These are phyloP conservation scores for Laticauda laticaudata DNA, from an alignment of 2,113 vertebrate species.

Conservation along the genomic window DNA sequence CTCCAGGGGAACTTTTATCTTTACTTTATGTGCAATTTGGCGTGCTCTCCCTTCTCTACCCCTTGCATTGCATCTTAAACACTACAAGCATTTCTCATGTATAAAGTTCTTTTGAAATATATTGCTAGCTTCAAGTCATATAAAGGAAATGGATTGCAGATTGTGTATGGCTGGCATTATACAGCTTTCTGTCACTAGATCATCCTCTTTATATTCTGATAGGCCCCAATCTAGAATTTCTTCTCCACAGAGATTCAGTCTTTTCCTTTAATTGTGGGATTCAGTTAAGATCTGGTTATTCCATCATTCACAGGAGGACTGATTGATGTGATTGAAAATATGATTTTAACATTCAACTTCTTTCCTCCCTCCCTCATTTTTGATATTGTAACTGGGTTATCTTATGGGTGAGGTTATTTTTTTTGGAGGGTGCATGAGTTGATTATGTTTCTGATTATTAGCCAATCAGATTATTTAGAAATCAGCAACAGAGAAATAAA, in stretches of 20 bases:
- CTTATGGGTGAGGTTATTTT: not conserved
- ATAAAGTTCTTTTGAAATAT: not conserved
- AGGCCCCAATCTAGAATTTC: not conserved
- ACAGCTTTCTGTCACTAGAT: not conserved
- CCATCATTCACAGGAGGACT: not conserved
- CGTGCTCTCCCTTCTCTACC: not conserved
- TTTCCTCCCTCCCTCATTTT: not conserved
- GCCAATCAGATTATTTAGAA: not conserved
- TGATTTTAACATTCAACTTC: not conserved
- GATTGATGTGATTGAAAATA: not conserved
- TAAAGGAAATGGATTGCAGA: not conserved
- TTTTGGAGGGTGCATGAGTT: not conserved
- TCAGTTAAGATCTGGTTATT: not conserved
- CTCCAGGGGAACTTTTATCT: too few species aligned
- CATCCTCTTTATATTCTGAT: not conserved
- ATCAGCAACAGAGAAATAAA: not conserved
- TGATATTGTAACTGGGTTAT: not conserved
- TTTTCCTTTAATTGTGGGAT: not conserved
- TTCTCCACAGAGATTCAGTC: not conserved
- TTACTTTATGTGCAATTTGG: not conserved
- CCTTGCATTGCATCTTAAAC: not conserved
- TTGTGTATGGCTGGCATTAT: not conserved
- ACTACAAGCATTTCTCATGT: conserved; percentile 7
- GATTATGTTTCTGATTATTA: not conserved
- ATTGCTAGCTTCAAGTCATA: not conserved